phyloP scores from a whole-genome alignment of 2,888 invertebrate species.

The Amblyteles armatorius region DNA sequence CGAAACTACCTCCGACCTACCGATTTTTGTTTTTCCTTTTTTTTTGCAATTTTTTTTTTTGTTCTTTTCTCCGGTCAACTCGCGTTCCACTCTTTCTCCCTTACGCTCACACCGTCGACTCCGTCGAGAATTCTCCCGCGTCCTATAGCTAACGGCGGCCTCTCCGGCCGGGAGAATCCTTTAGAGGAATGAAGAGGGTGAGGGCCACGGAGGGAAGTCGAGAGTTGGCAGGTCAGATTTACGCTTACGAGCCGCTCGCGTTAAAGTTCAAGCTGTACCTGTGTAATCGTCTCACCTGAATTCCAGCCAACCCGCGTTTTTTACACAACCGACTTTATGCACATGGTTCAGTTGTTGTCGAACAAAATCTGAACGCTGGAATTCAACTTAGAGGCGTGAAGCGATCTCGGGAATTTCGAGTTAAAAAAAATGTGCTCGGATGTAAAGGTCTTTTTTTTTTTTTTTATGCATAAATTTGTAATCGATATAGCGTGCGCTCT shows the following conservation, averaged over 20 bases:
- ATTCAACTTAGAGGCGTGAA: not conserved
- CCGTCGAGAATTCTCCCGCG: conserved; percentile 72
- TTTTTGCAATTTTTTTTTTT: conserved; percentile 19
- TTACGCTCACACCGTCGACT: conserved; percentile 71
- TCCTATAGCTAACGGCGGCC: conserved; percentile 47
- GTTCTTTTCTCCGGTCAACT: conserved; percentile 58
- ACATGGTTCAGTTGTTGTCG: not conserved
- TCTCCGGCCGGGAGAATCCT: conserved; percentile 38
- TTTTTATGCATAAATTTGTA: too few relatives aligned
- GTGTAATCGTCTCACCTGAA: conserved; percentile 51
- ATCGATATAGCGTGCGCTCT: too few relatives aligned
- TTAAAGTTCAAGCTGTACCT: conserved; percentile 49
- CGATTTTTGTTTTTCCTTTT: conserved; percentile 35
- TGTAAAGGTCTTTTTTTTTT: too few relatives aligned
- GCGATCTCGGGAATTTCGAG: too few relatives aligned
- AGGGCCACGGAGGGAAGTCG: conserved; percentile 49
- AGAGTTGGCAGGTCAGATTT: conserved; percentile 71
- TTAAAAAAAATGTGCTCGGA: too few relatives aligned
- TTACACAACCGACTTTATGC: not conserved
- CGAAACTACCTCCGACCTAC: conserved; percentile 33
- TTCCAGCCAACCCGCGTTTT: conserved; percentile 9
- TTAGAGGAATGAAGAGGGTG: conserved; percentile 40
- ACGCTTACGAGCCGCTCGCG: conserved; percentile 66
- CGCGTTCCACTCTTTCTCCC: conserved; percentile 66
- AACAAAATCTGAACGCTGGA: not conserved